Conservation (phyloP, 2,888 invertebrate species). For the Yponomeuta malinellus region DNA sequence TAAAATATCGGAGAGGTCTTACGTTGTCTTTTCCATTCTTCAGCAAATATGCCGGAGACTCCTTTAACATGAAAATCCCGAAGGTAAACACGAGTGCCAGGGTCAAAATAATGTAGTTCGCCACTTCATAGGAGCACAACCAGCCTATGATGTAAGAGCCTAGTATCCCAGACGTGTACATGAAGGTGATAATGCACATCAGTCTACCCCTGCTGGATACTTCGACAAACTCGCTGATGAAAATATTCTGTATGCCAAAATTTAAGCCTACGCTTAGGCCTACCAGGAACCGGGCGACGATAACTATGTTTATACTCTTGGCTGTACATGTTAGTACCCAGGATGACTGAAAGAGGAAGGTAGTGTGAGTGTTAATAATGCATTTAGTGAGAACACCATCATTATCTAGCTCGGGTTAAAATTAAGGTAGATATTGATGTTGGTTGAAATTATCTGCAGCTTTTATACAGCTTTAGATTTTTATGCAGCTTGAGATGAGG, state of each 20-base stretch:
- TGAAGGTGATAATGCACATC: neutral
- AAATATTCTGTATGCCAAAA: neutral
- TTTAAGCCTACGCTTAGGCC: neutral
- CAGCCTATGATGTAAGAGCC: conserved; percentile 12
- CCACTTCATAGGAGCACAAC: conserved; percentile 10
- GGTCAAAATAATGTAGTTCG: conserved; percentile 1
- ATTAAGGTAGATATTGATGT: too few species aligned
- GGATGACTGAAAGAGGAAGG: neutral
- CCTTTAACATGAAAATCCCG: conserved; percentile 3
- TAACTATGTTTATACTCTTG: neutral
- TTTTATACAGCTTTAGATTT: too few species aligned
- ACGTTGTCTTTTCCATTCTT: conserved; percentile 2
- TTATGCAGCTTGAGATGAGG: too few species aligned
- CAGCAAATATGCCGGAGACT: conserved; percentile 9
- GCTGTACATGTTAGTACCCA: conserved; percentile 2
- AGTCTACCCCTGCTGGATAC: neutral
- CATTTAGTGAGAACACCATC: too few species aligned
- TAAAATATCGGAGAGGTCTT: neutral
- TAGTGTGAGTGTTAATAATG: too few species aligned
- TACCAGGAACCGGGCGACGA: neutral
- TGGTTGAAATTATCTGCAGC: too few species aligned
- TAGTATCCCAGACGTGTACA: neutral
- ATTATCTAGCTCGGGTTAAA: neutral
- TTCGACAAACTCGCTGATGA: neutral
- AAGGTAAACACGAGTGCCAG: neutral